Conservation (phyloP, 2,113 vertebrate species). For the Hymenochirus boettgeri region DNA sequence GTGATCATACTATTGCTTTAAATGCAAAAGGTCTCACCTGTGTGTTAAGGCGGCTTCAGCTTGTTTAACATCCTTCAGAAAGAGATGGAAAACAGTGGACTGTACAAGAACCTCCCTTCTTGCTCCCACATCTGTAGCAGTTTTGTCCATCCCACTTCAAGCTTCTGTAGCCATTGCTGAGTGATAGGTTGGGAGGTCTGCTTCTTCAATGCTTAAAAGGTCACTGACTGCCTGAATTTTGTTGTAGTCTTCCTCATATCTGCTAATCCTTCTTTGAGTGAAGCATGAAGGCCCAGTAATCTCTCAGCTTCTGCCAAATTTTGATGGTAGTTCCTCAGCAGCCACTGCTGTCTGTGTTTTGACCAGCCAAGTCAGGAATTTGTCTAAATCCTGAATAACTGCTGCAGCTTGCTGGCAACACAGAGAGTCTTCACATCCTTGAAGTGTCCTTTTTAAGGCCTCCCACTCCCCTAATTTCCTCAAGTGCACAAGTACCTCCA, state of each 20-base stretch:
- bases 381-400: constrained; percentile 81
- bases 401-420: too few species aligned
- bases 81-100: constrained; percentile 86
- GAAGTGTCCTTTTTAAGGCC: constrained; percentile 71
- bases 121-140: constrained; percentile 87
- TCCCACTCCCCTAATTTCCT: constrained; percentile 89
- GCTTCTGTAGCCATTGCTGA: constrained; percentile 92
- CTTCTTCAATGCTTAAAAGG: constrained; percentile 79
- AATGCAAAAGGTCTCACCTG: constrained; percentile 66
- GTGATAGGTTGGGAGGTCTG: constrained; percentile 72
- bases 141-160: constrained; percentile 89
- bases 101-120: constrained; percentile 80
- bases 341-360: constrained; percentile 77
- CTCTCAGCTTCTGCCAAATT: constrained; percentile 75
- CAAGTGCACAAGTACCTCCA: constrained; percentile 79
- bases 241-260: constrained; percentile 84
- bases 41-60: constrained; percentile 72
- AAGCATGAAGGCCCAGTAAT: constrained; percentile 75
- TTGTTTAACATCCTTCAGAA: constrained; percentile 81
- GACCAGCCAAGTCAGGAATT: constrained; percentile 87
- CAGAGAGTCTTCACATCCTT: constrained; percentile 83
- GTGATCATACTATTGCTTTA: background rate
- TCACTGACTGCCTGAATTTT: constrained; percentile 85
- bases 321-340: constrained; percentile 68
- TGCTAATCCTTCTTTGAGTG: constrained; percentile 89